phyloP scores from a whole-genome alignment of 1,140 invertebrate genomes.

The Anoplophora glabripennis region DNA sequence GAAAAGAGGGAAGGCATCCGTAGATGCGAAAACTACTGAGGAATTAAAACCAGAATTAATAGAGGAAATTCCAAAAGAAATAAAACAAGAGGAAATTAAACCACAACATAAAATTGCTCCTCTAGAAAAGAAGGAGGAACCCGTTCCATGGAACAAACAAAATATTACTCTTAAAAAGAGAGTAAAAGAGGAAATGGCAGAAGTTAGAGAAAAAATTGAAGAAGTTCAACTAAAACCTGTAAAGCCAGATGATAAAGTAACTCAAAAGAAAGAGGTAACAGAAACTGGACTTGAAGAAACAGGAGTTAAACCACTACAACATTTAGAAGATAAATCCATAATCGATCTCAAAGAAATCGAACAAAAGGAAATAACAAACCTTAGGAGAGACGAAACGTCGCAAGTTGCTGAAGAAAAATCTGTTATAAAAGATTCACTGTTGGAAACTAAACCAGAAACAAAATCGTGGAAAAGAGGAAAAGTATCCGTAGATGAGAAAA shows the following conservation, averaged over 20 bases:
- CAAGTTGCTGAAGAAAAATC: too few species aligned
- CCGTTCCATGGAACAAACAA: constrained; percentile 15
- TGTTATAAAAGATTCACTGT: too few species aligned
- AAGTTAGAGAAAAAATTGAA: background rate
- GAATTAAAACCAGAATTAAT: constrained; percentile 27
- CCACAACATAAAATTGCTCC: constrained; percentile 16
- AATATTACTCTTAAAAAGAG: constrained; percentile 13
- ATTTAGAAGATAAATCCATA: constrained; percentile 39
- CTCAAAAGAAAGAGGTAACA: constrained; percentile 41
- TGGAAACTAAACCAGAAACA: too few species aligned
- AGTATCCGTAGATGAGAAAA: constrained; percentile 33
- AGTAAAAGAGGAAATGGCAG: background rate
- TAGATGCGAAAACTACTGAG: constrained; percentile 37
- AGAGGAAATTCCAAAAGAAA: constrained; percentile 19
- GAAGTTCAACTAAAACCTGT: constrained; percentile 9
- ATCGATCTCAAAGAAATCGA: constrained; percentile 16
- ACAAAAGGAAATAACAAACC: too few species aligned
- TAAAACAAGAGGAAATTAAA: constrained; percentile 44
- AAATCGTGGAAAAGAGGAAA: too few species aligned
- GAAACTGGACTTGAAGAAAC: constrained; percentile 31
- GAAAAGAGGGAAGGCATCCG: too few species aligned
- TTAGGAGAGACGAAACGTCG: too few species aligned
- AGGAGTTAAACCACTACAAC: constrained; percentile 13
- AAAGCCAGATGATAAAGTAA: background rate
- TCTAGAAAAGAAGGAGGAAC: constrained; percentile 25